Evolutionary conservation across 2,888 invertebrate genomes (phyloP), one percentile per base, ranked within the genome.

Genomic region (Ennomos quercinarius): DNA sequence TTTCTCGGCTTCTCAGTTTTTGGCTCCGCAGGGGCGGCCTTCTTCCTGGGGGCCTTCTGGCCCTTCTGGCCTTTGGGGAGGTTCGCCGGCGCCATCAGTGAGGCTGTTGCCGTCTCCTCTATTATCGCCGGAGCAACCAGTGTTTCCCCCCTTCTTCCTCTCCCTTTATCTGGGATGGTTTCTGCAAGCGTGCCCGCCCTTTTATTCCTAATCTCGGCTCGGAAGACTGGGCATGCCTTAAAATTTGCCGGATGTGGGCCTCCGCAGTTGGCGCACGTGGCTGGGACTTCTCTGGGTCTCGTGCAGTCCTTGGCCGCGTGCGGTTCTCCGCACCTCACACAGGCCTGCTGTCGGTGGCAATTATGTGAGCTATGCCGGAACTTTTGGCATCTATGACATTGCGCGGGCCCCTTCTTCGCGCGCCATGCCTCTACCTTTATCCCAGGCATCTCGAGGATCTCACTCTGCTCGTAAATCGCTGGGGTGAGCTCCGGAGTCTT

Each of bases 301-400:
- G 63, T 34, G 59, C 71, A 64, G 6, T 63, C 60, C 0, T 48
- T 2, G 8, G 62, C 59, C 1, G 12, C 3, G 52, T 68, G 67
- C 4, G 43, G 38, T 0, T 48, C 59, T 2, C 63, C 66, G 39
- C 66, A 64, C 0, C 65, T 34, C 5, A 63, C 62, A 10, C 66
- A 67, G 9, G 50, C 51, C 9, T 40, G 44, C 9, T 36, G 41
- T 9, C 44, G 42, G 52, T 74, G 71, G 59, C 72, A 74, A 40
- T 63, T 53, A 17, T 60, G 55, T 6, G 57, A 59, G 2, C 63
- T 57, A 55, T 74, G 72, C 6, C 70, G 9, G 8, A 72, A 70
- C 0, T 39, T 27, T 8, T 72, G 71, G 60, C 74, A 73, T 1
- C 64, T 17, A 51, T 72, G 65, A 51, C 72, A 72, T 10, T 71